A percentile compares a stretch with the other conserved stretches of the same genome.
Conservation (phyloP, 2,113 vertebrate genomes). For the Pholis gunnellus region DNA sequence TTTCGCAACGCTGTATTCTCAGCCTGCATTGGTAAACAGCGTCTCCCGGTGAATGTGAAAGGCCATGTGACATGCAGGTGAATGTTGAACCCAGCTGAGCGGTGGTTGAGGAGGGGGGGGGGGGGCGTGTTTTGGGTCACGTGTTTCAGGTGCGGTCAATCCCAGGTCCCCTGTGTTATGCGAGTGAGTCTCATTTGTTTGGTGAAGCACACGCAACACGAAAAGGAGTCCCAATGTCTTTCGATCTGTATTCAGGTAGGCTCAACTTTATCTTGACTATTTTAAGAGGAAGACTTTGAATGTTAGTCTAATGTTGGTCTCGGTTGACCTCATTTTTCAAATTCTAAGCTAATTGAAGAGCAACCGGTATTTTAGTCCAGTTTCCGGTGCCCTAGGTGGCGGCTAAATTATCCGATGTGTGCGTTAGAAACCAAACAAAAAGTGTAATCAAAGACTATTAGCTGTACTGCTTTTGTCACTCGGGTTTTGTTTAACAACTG, state of each 20-base stretch:
- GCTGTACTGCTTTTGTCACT: background rate
- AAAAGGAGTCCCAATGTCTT: conserved; percentile 37
- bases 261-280: no score
- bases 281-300: background rate
- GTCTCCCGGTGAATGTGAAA: background rate
- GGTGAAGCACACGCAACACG: background rate
- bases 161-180: background rate
- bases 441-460: background rate
- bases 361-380: background rate
- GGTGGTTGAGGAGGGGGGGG: no score
- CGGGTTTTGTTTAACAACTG: background rate
- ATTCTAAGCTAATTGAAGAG: background rate
- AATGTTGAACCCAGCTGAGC: background rate
- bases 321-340: background rate
- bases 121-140: conserved; percentile 23
- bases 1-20: no score
- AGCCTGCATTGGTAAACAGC: background rate
- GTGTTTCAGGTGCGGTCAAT: conserved; percentile 29
- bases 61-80: background rate
- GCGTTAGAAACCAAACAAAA: background rate
- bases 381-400: background rate
- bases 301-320: background rate
- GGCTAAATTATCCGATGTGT: background rate
- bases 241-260: conserved; percentile 56
- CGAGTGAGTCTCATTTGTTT: background rate